Conservation (phyloP, 2,113 vertebrate species). For the Triplophysa tibetana region DNA sequence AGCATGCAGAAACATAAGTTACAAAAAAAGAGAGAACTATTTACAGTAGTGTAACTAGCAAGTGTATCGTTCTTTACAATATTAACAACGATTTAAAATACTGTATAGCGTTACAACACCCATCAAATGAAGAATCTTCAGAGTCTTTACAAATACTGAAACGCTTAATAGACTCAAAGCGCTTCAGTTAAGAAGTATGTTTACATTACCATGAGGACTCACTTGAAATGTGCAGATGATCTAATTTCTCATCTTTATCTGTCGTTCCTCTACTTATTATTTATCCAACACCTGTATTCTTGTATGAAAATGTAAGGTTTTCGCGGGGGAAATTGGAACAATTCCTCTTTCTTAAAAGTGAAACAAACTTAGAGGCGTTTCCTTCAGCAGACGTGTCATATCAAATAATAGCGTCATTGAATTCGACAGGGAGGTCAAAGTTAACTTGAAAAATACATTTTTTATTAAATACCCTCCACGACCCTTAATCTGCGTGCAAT, state of each 20-base stretch:
- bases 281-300: slow-evolving; percentile 9
- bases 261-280: background rate
- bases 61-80: too few species aligned
- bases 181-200: background rate
- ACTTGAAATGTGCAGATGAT: slow-evolving; percentile 17
- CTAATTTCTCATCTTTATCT: background rate
- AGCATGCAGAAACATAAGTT: too few species aligned
- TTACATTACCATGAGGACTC: background rate
- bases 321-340: background rate
- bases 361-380: slow-evolving; percentile 7
- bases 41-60: too few species aligned
- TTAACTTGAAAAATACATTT: background rate
- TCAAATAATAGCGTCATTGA: background rate
- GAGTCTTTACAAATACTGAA: background rate
- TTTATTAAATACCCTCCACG: background rate
- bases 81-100: too few species aligned
- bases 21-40: too few species aligned
- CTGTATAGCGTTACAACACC: too few species aligned
- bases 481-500: background rate
- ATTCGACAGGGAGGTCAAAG: background rate
- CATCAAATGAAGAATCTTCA: background rate
- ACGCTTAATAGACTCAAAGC: background rate
- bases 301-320: background rate
- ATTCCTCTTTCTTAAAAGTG: slow-evolving; percentile 17
- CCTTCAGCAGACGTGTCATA: slow-evolving; percentile 3